Evolutionary conservation across 2,113 vertebrate genomes (phyloP), one percentile per base, ranked within the genome.

Genomic region (Tragelaphus strepsiceros): DNA sequence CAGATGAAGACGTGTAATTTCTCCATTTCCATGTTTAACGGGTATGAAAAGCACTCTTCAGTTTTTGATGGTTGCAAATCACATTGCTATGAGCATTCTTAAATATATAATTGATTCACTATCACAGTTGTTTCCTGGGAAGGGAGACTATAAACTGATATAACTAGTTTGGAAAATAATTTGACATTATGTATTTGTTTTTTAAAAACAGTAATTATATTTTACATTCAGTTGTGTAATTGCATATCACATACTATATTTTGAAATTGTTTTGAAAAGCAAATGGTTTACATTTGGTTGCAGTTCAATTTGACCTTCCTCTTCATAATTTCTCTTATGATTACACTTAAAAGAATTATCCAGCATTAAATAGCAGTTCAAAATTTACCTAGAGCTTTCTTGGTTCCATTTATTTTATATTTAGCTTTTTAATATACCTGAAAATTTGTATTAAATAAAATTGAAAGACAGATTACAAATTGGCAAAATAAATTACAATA

Each of bases 181-280:
- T 56, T 86, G 35, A 83, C 15, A 78, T 77, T 67, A 67, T 92
- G 78, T 81, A 67, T 87, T 84, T 95, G 16, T n/a, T 96, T 96
- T 83, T 80, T 6, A 74, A 88, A 93, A 80, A 71, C 46, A 51
- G 22, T 94, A 71, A 96, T 90, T 97, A 30, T 43, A 91, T 59
- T 93, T 93, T 74, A 94, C 51, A 9, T 62, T 94, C 7, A 46
- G 46, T 28, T 87, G 14, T 53, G 90, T 71, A 95, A 84, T 28
- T 92, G 26, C 30, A 88, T 77, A 81, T 71, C 22, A 92, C 30
- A 54, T 81, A 82, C 9, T 85, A n/a, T 30, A 78, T 80, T 83
- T 35, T 59, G 32, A 84, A 49, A 81, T 59, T 92, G 5, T 80
- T 96, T 87, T 88, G n/a, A 88, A 95, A 97, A 95, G n/a, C 32